phyloP scores from a whole-genome alignment of 2,888 invertebrate genomes.

The Drosophila greeni region DNA sequence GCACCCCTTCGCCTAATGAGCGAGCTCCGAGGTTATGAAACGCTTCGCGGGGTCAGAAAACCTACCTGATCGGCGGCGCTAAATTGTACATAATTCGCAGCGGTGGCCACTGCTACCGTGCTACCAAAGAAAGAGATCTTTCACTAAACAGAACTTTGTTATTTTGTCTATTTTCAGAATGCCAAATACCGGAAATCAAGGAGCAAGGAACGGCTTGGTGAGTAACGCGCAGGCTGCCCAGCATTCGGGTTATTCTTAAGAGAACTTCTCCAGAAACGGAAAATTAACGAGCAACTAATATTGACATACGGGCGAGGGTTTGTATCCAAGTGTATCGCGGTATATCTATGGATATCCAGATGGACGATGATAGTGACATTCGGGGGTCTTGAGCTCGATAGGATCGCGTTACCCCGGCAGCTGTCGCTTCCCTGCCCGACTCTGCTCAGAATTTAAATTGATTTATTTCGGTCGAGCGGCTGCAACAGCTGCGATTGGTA shows the following conservation, averaged over 20 bases:
- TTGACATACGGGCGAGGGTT: slow-evolving; percentile 6
- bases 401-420: slow-evolving; percentile 46
- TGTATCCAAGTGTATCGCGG: background rate
- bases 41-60: slow-evolving; percentile 27
- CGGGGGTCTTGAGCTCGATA: background rate
- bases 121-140: slow-evolving; percentile 30
- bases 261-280: background rate
- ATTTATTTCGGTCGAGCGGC: slow-evolving; percentile 40
- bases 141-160: slow-evolving; percentile 16
- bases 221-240: slow-evolving; percentile 28
- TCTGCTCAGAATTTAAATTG: slow-evolving; percentile 16
- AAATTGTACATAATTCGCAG: slow-evolving; percentile 17
- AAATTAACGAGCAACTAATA: background rate
- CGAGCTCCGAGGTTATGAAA: slow-evolving; percentile 22
- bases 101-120: slow-evolving; percentile 7
- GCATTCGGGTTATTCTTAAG: background rate
- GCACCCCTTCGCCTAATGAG: slow-evolving; percentile 36
- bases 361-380: slow-evolving; percentile 11
- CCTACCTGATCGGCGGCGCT: slow-evolving; percentile 42
- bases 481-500: slow-evolving; percentile 40
- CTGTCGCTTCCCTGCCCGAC: slow-evolving; percentile 19
- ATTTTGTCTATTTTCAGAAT: slow-evolving; percentile 66
- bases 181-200: slow-evolving; percentile 61
- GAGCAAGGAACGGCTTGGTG: slow-evolving; percentile 57
- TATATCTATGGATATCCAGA: slow-evolving; percentile 1